phyloP scores from a whole-genome alignment of 2,888 invertebrate species.

The Malachius bipustulatus region DNA sequence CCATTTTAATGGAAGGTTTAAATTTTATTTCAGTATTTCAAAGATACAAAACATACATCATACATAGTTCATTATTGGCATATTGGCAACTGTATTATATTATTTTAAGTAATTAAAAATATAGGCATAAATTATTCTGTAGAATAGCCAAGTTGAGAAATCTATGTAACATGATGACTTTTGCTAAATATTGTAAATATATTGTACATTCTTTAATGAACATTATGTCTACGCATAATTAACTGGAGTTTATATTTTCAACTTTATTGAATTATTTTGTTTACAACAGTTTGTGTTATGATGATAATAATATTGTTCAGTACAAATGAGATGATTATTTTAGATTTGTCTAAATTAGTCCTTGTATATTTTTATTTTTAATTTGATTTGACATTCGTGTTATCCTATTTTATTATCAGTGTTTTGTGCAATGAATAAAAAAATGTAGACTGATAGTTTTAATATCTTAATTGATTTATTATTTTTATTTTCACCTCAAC shows the following conservation, averaged over 20 bases:
- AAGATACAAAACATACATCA: too few species aligned
- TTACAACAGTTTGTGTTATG: slow-evolving; percentile 27
- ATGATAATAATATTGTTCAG: slow-evolving; percentile 27
- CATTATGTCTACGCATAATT: slow-evolving; percentile 31
- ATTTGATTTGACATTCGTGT: slow-evolving; percentile 27
- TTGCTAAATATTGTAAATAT: slow-evolving; percentile 38
- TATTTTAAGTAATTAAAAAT: slow-evolving; percentile 26
- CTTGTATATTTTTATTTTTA: slow-evolving; percentile 29
- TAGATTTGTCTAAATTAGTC: slow-evolving; percentile 30
- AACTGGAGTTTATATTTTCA: slow-evolving; percentile 24
- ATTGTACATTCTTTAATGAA: slow-evolving; percentile 37
- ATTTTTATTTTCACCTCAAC: slow-evolving; percentile 17
- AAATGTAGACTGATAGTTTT: slow-evolving; percentile 37
- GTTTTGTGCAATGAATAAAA: slow-evolving; percentile 37
- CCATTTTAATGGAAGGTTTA: slow-evolving; percentile 10
- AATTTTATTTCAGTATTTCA: too few species aligned
- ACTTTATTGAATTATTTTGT: slow-evolving; percentile 26
- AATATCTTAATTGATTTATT: slow-evolving; percentile 23
- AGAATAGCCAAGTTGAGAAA: slow-evolving; percentile 22
- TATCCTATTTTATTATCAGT: slow-evolving; percentile 34
- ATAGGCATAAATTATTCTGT: slow-evolving; percentile 30
- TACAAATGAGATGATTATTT: slow-evolving; percentile 33
- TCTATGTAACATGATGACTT: slow-evolving; percentile 30
- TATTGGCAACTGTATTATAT: too few species aligned
- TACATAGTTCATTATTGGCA: slow-evolving; percentile 36